These are phyloP conservation scores for Cynopterus sphinx DNA, from an alignment of 2,797 vertebrate species.

Conservation along the genomic window DNA sequence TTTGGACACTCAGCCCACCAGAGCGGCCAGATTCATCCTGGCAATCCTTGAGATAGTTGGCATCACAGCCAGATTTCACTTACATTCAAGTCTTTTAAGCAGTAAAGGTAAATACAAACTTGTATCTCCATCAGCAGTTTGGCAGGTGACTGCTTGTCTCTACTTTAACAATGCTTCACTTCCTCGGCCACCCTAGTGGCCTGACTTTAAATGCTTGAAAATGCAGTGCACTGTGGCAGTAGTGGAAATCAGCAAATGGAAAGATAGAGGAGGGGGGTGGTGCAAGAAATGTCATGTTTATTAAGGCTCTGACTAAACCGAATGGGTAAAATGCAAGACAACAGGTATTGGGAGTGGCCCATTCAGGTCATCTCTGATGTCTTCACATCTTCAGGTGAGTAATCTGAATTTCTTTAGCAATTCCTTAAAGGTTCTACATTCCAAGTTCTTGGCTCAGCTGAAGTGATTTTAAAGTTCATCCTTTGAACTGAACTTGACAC, in stretches of 20 bases:
- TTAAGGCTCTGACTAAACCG: not conserved
- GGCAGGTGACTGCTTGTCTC: not conserved
- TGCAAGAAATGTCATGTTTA: not conserved
- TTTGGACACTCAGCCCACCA: not conserved
- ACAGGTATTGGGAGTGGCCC: not conserved
- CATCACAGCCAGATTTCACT: not conserved
- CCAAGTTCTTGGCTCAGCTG: not conserved
- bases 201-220: not conserved
- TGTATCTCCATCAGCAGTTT: not conserved
- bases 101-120: not conserved
- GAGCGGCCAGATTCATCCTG: not conserved
- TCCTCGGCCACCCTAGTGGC: not conserved
- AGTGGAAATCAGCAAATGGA: not conserved
- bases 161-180: not conserved
- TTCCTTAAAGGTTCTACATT: not conserved
- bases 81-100: not conserved
- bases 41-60: not conserved
- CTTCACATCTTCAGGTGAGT: not conserved
- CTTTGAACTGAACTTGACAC: not conserved
- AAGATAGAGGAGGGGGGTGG: not conserved
- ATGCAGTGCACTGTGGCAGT: not conserved
- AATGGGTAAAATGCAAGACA: not conserved
- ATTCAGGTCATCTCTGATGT: not conserved
- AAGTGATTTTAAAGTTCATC: not conserved
- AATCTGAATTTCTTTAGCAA: not conserved